These are phyloP conservation scores for Ornithorhynchus anatinus DNA, from an alignment of 2,113 vertebrate species.

Conservation along the genomic window DNA sequence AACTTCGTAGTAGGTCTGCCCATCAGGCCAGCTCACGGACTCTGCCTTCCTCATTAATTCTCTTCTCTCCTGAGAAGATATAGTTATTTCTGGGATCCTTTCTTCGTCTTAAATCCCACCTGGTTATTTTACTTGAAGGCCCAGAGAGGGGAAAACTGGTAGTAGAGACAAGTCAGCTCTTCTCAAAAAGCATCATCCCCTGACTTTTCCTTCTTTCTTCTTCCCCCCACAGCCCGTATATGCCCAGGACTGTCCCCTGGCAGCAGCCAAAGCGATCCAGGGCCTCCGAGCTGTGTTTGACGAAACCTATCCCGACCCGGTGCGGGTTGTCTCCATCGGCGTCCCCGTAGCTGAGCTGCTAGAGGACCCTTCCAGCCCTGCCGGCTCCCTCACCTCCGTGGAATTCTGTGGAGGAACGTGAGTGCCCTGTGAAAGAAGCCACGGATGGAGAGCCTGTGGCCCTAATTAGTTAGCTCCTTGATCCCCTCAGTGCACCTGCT, in stretches of 20 bases:
- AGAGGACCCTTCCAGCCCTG: slow-evolving; percentile 84
- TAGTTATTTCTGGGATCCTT: not conserved
- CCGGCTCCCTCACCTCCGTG: slow-evolving; percentile 86
- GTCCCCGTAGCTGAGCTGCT: slow-evolving; percentile 87
- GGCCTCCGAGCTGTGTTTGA: slow-evolving; percentile 96
- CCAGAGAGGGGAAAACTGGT: not conserved
- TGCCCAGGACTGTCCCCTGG: slow-evolving; percentile 84
- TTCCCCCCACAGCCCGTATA: slow-evolving; percentile 79
- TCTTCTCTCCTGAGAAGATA: not conserved
- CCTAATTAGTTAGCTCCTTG: not conserved
- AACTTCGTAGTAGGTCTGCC: no score
- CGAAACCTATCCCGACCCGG: slow-evolving; percentile 95
- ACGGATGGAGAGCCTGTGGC: no score
- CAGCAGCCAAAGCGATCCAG: slow-evolving; percentile 93
- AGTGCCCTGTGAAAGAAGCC: slow-evolving; percentile 54
- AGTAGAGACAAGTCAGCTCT: not conserved
- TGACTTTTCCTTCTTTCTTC: not conserved
- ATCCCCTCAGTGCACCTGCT: no score
- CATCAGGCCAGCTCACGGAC: not conserved
- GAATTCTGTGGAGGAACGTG: slow-evolving; percentile 98
- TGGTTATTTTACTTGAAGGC: not conserved
- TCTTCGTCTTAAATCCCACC: not conserved
- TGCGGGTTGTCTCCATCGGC: slow-evolving; percentile 93
- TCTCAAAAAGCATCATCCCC: not conserved
- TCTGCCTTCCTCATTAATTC: not conserved